A percentile compares a stretch with the other conserved stretches of the same genome.
Evolutionary conservation across 2,888 invertebrate genomes (phyloP).

Genomic region (Aphodius sticticus): DNA sequence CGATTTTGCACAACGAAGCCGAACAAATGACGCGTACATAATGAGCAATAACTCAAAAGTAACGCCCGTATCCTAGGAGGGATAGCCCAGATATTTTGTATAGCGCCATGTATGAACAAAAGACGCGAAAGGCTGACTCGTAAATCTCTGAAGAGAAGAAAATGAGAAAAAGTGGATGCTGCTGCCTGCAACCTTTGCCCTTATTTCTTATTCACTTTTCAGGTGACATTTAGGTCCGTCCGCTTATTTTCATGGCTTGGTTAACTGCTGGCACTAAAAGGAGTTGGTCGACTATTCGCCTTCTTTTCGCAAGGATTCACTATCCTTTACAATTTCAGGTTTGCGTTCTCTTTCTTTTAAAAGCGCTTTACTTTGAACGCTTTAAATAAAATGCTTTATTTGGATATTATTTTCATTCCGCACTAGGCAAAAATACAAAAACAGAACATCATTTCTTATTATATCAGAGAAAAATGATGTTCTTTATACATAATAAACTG

Average conservation of each 20-base stretch:
- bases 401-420: too few relatives aligned
- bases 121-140: background rate
- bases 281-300: background rate
- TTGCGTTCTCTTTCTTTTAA: background rate
- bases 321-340: background rate
- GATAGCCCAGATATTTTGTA: background rate
- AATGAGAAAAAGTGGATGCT: background rate
- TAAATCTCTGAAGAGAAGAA: background rate
- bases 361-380: too few relatives aligned
- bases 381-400: too few relatives aligned
- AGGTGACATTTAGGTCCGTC: background rate
- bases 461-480: too few relatives aligned
- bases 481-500: too few relatives aligned
- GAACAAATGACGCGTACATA: background rate
- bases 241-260: background rate
- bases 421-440: too few relatives aligned
- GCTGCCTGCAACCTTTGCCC: background rate
- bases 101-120: background rate
- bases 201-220: background rate
- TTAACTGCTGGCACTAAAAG: background rate
- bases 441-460: too few relatives aligned
- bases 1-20: background rate
- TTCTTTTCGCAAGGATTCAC: background rate
- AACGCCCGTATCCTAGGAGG: background rate
- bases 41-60: background rate